Base-by-base conservation (phyloP, 2,888 invertebrate genomes). In the Aleiodes testaceus region DNA sequence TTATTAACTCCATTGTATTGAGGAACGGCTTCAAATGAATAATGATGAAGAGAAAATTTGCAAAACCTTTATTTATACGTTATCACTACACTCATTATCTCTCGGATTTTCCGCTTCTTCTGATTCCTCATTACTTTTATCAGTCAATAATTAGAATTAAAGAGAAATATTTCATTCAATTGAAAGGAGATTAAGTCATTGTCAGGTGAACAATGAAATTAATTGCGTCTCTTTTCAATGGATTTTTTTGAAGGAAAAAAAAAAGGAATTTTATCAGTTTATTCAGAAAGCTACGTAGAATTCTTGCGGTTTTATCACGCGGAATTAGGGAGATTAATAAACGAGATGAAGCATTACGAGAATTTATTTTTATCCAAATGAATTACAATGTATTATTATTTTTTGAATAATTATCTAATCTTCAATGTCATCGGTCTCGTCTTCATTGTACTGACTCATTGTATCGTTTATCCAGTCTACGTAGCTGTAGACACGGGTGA, bases 401-500 rank as follows among this genome's bases (percentile, higher is more conserved):
- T 36, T 26, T 26, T 26, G 11, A 3, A 3, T 12, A 14, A 53
- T 36, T 59, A 18, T n/a, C 42, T 59, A 42, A 45, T 63, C 44
- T 18, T 45, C 65, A 49, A 26, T 16, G 16, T 66, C 53, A 22
- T 45, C 45, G 26, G 44, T 18, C n/a, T 77, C 70, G 1, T 77
- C 71, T 47, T 82, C 73, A 2, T 76, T 75, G 36, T 82, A 70
- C 3, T 79, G 59, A 7, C 80, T 76, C 2, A 63, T 63, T 12
- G 45, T 63, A 44, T 74, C 67, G 18, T 73, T 73, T 66, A 89
- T 88, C 89, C 89, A 89, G 55, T 85, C 78, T 1, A 80, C 64
- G 74, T 87, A 88, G 45, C 82, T 81, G 66, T 79, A 85, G 11
- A 88, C 87, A 73, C 88, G 82, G 1, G 88, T 88, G 72, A 86